Base-by-base conservation (phyloP, 2,797 vertebrate genomes). In the Poecilia gillii region DNA sequence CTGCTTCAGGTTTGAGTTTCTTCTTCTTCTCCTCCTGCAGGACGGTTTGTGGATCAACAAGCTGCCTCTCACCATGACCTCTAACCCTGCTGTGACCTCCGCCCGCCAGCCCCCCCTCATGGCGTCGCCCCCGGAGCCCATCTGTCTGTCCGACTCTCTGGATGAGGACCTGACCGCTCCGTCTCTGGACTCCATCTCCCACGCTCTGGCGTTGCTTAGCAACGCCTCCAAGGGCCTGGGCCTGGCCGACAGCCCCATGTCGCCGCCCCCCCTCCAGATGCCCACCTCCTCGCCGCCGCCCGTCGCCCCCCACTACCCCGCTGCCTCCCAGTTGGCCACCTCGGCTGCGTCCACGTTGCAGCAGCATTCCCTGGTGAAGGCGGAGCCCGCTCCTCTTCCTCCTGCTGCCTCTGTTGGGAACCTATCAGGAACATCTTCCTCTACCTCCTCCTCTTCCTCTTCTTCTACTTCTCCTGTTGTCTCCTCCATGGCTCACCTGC, bases 121-220 rank as follows among this genome's bases (percentile, higher is more conserved):
- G 3, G 90, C 94, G 74, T 96, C 96, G 13, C 95, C 95, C 79
- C 96, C 96, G 0, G 98, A 99, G 93, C 97, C 97, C 0, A 99
- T 99, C 94, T 99, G 97, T 91, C 94, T 99, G 76, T 98, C 98
- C 0, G 98, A 99, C 90, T 99, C 98, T 0, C 95, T 99, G 89
- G 98, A 99, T 70, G 98, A 99, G 90, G 97, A 99, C 81, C 95
- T 99, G 79, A 96, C 96, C 1, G 96, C 97, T 9, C 97, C 97
- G 66, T 97, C 98, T 12, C 93, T 99, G 90, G 98, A 99, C 94
- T 98, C 98, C 72, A 96, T 99, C 88, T 97, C 98, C 25, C 97
- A 99, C 46, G 97, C 97, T 41, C 93, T 99, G 80, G 96, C 97
- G 28, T 96, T 97, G 84, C 97, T 99, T 89, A 98, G 97, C 92